Evolutionary conservation across 2,797 vertebrate species (phyloP), one percentile per base, ranked within the genome.

Genomic region (Rhincodon typus): DNA sequence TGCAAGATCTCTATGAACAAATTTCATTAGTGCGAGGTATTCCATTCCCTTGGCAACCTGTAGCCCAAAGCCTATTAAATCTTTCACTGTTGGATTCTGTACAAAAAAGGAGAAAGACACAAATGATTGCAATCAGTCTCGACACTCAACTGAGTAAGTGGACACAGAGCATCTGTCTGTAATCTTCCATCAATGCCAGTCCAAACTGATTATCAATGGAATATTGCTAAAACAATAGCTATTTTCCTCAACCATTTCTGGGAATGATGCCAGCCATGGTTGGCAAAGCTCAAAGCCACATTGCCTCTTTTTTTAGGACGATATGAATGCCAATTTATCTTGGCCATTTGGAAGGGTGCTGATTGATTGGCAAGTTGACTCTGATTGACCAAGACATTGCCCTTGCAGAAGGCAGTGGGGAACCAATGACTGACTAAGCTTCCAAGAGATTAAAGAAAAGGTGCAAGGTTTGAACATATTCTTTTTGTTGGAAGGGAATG

Each of bases 11-110:
- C 99, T 97, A 97, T 99, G 99, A 88, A 99, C 99, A 97, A 99
- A 99, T 96, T 99, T 99, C 97, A 98, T 98, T 96, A 98, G 98
- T n/a, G 99, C 98, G 96, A 99, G 97, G 97, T 99, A 99, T 96
- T 99, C 98, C 99, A 99, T 99, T 96, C 99, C 99, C 70, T 97
- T 98, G 95, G 99, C 98, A 96, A 99, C 99, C 97, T 99, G 99
- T 79, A 99, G 98, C 96, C 99, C 99, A 0, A 99, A 99, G 96
- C 99, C 98, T 21, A 99, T 98, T 96, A 99, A 98, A 96, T 99
- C 99, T 97, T 99, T 99, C 95, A 99, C 97, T 0, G 99, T 99
- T 77, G 99, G 99, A 96, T 98, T 99, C 99, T 99, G 96, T 1
- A 19, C 38, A 74, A 34, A 66, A 67, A 96, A 0, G 96, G 50